Conservation (phyloP, 23 tunicate genomes). For the Botrylloides violaceus region DNA sequence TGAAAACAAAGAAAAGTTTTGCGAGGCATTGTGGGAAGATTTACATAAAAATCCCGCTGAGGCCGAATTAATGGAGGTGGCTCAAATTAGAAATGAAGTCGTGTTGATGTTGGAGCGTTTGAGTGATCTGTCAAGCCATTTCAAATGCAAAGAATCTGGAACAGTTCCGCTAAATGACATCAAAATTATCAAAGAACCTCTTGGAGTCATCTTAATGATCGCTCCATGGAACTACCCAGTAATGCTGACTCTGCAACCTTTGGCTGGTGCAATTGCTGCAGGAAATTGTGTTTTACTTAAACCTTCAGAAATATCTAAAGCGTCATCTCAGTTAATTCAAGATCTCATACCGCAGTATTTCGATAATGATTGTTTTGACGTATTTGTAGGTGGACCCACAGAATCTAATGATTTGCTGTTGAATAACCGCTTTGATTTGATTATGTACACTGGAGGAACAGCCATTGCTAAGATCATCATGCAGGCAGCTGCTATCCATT, state of each 20-base stretch:
- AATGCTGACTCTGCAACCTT: constrained; percentile 31
- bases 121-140: constrained; percentile 20
- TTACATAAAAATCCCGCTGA: constrained; percentile 30
- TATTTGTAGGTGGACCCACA: constrained; percentile 30
- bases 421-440: constrained; percentile 49
- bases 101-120: constrained; percentile 23
- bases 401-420: constrained; percentile 34
- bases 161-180: constrained; percentile 15
- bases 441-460: constrained; percentile 77
- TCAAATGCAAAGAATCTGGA: constrained; percentile 4
- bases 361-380: constrained; percentile 47
- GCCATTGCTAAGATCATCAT: constrained; percentile 50
- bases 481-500: constrained; percentile 73
- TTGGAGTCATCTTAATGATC: constrained; percentile 54
- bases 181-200: constrained; percentile 45
- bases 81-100: constrained; percentile 32
- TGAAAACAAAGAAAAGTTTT: constrained; percentile 34
- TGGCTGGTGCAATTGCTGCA: constrained; percentile 67
- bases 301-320: constrained; percentile 48
- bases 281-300: constrained; percentile 71
- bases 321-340: constrained; percentile 28
- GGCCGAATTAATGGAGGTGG: constrained; percentile 45
- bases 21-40: constrained; percentile 37
- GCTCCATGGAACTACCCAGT: constrained; percentile 81
- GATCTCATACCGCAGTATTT: constrained; percentile 41